Evolutionary conservation across 2,888 invertebrate species (phyloP), one percentile per base, ranked within the genome.

Genomic region (Peribatodes rhomboidaria): DNA sequence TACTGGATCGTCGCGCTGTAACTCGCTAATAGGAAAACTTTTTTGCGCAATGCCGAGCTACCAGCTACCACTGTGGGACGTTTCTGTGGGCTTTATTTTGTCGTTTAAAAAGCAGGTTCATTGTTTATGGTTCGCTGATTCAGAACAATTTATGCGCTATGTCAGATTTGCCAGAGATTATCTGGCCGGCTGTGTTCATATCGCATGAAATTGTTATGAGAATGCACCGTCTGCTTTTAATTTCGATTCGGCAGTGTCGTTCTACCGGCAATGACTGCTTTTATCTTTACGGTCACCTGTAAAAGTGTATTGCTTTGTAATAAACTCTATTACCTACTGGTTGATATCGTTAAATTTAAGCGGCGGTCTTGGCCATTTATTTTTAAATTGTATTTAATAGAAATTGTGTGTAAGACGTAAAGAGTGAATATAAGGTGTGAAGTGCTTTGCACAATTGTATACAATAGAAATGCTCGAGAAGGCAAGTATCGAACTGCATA

Each of bases 1-100:
- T 65, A 70, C 71, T 75, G 72, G 76, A 77, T 78, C 71, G 79
- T 79, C 71, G 79, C 61, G 77, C 77, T 80, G 77, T 77, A 76
- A 76, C 75, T 41, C 52, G 60, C 80, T 84, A 84, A 85, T 85
- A 83, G 81, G 78, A 76, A 84, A 88, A 87, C 76, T 88, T 87
- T 86, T 83, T 81, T 80, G 80, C 82, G 79, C 79, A 82, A 69
- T 81, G 76, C 76, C 66, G 76, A 73, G 70, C 71, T 69, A 71
- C 70, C 69, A 73, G 70, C 71, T 69, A 71, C 70, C 69, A 69
- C 67, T 70, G 76, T 73, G 67, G 52, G 41, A 71, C 74, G 33
- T 6, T 11, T 49, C 42, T 74, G 71, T 72, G 72, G 74, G 72
- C 71, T 61, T n/a, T 68, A 67, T 71, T 71, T 63, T 71, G 71